Evolutionary conservation across 2,797 vertebrate genomes (phyloP).

Genomic region (Ambastaia sidthimunki): DNA sequence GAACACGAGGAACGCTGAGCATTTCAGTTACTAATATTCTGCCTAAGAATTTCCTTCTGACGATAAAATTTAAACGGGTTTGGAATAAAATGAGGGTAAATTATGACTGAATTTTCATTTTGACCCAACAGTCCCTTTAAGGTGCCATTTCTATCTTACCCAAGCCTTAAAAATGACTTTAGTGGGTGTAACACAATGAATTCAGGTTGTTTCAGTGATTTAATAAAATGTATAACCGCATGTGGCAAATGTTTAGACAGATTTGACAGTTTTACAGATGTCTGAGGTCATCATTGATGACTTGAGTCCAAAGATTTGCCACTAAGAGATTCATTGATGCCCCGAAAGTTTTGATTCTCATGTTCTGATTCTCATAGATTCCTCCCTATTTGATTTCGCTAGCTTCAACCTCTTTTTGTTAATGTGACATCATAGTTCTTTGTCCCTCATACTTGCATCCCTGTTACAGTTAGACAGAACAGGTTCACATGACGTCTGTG

Average conservation of each 20-base stretch:
- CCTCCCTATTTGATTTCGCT: background rate
- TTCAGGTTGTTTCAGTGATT: too few relatives aligned
- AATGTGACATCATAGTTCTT: background rate
- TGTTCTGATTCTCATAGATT: background rate
- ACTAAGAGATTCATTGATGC: background rate
- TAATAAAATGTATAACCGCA: background rate
- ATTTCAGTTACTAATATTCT: background rate
- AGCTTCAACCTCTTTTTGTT: background rate
- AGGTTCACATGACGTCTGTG: slow-evolving; percentile 2
- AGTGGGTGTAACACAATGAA: too few relatives aligned
- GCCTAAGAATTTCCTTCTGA: background rate
- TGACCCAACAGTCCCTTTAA: background rate
- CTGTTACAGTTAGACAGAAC: background rate
- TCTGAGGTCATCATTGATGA: background rate
- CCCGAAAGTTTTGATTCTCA: background rate
- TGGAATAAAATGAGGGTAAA: background rate
- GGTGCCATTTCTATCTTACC: background rate
- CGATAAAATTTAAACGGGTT: background rate
- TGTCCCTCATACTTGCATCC: too few relatives aligned
- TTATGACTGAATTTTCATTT: background rate
- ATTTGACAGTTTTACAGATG: background rate
- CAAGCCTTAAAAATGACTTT: too few relatives aligned
- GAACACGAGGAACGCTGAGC: background rate
- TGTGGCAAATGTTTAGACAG: background rate
- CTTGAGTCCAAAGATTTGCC: background rate